These are phyloP conservation scores for Anoplopoma fimbria DNA, from an alignment of 2,113 vertebrate genomes.

Conservation along the genomic window DNA sequence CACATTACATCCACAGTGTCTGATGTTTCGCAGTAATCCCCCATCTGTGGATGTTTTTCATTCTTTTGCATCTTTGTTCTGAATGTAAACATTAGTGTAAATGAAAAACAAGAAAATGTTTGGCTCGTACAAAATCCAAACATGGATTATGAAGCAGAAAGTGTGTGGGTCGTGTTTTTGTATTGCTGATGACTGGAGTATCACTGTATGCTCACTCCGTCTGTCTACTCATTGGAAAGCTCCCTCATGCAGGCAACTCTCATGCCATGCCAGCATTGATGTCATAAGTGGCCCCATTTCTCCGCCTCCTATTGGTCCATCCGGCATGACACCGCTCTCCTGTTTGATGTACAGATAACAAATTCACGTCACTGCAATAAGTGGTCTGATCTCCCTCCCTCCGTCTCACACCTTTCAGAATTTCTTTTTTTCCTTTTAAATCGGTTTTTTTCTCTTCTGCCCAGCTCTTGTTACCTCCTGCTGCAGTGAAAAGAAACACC, in stretches of 20 bases:
- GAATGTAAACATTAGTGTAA: neutral
- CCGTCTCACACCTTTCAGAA: conserved; percentile 28
- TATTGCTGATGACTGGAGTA: conserved; percentile 49
- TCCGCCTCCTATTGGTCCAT: conserved; percentile 68
- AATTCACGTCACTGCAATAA: conserved; percentile 72
- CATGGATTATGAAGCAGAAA: conserved; percentile 18
- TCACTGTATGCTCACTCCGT: conserved; percentile 64
- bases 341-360: conserved; percentile 73
- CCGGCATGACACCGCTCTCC: conserved; percentile 61
- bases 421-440: conserved; percentile 42
- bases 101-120: neutral
- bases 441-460: conserved; percentile 23
- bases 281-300: conserved; percentile 80
- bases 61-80: neutral
- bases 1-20: neutral
- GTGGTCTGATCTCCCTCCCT: conserved; percentile 56
- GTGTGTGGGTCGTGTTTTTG: conserved; percentile 29
- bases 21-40: neutral
- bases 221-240: conserved; percentile 75
- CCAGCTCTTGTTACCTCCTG: conserved; percentile 23
- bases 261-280: conserved; percentile 74
- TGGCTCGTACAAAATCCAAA: neutral
- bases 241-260: conserved; percentile 74
- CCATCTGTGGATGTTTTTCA: conserved; percentile 10
- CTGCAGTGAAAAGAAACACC: conserved; percentile 70